Conservation (phyloP, 2,888 invertebrate genomes). For the Pheosia gnoma region DNA sequence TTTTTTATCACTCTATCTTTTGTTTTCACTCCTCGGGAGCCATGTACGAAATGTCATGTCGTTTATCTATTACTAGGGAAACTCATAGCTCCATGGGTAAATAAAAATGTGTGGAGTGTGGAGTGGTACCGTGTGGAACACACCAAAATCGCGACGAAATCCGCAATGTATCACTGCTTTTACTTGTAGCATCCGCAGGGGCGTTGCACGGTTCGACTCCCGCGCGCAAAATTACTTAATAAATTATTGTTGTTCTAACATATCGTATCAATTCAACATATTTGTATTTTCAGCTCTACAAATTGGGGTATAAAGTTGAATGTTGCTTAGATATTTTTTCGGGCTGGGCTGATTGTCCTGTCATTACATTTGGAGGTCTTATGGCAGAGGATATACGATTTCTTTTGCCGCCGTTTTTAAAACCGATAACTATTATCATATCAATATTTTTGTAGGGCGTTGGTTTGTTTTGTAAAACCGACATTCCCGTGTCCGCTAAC, state of each 20-base stretch:
- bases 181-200: slow-evolving; percentile 73
- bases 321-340: slow-evolving; percentile 3
- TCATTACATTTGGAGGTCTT: slow-evolving; percentile 70
- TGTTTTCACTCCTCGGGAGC: too few species aligned
- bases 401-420: slow-evolving; percentile 55
- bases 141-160: slow-evolving; percentile 64
- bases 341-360: slow-evolving; percentile 57
- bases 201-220: slow-evolving; percentile 65
- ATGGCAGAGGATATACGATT: slow-evolving; percentile 68
- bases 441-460: not conserved
- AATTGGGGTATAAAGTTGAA: slow-evolving; percentile 9
- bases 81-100: not conserved
- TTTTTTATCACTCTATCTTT: too few species aligned
- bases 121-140: slow-evolving; percentile 44
- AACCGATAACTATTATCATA: not conserved
- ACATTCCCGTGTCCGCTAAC: not conserved
- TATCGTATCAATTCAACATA: slow-evolving; percentile 13
- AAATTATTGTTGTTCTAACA: slow-evolving; percentile 49
- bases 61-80: too few species aligned
- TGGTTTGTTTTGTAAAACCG: not conserved
- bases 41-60: too few species aligned
- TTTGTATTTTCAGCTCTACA: slow-evolving; percentile 25
- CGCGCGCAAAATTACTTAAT: slow-evolving; percentile 63
- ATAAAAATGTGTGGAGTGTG: not conserved
- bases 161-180: slow-evolving; percentile 77